Evolutionary conservation across 2,797 vertebrate genomes (phyloP).

Genomic region (Notolepis coatsorum): DNA sequence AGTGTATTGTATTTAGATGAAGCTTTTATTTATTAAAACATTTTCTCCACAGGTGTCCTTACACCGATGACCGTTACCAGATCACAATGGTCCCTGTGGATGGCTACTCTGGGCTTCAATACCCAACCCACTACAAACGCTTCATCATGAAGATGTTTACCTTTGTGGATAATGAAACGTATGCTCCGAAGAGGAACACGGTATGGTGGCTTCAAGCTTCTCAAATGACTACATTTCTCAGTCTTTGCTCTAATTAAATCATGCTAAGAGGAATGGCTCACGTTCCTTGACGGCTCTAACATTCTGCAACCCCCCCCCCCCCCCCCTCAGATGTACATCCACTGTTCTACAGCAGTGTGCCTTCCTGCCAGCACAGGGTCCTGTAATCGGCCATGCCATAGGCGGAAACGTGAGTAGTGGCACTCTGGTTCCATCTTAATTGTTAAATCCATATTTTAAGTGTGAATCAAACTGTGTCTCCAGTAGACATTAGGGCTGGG

Average conservation of each 20-base stretch:
- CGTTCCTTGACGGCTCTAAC: background rate
- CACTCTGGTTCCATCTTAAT: background rate
- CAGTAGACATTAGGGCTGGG: too few relatives aligned
- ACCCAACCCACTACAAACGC: conserved; percentile 76
- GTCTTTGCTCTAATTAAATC: background rate
- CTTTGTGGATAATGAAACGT: conserved; percentile 59
- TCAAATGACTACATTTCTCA: background rate
- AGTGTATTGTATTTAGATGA: too few relatives aligned
- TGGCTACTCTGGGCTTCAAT: conserved; percentile 56
- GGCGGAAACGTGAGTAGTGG: conserved; percentile 70
- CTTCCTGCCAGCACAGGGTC: conserved; percentile 52
- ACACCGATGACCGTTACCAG: conserved; percentile 71
- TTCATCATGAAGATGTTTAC: conserved; percentile 77
- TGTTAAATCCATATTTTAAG: background rate
- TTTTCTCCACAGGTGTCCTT: conserved; percentile 68
- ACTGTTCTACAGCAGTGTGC: conserved; percentile 74
- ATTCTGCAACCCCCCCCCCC: background rate
- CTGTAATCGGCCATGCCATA: conserved; percentile 69
- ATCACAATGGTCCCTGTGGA: conserved; percentile 65
- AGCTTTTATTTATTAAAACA: too few relatives aligned
- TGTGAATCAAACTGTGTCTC: too few relatives aligned
- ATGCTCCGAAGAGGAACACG: conserved; percentile 34
- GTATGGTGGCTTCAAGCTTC: conserved; percentile 34
- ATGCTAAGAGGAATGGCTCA: background rate
- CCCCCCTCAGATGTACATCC: conserved; percentile 73